Evolutionary conservation across 2,797 vertebrate species (phyloP).

Genomic region (Borostomias antarcticus): DNA sequence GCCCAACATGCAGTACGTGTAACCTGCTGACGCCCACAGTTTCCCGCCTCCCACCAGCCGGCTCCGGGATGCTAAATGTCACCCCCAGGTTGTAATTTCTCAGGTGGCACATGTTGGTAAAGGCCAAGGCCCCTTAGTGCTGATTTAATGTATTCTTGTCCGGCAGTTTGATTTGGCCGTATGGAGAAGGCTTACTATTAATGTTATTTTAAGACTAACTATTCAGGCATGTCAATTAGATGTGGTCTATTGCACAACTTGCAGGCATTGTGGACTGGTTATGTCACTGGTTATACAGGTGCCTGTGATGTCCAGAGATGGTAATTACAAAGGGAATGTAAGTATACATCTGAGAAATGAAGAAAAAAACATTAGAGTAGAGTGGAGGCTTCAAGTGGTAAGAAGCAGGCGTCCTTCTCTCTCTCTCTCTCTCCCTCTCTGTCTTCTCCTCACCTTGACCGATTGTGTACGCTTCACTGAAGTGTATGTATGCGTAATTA

Average conservation of each 20-base stretch:
- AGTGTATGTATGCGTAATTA: neutral
- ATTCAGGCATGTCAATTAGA: conserved; percentile 22
- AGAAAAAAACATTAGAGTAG: neutral
- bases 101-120: conserved; percentile 48
- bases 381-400: conserved; percentile 7
- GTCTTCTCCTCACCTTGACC: conserved; percentile 35
- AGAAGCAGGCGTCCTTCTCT: conserved; percentile 7
- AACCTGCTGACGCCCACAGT: conserved; percentile 71
- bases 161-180: conserved; percentile 20
- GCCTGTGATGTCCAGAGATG: conserved; percentile 4
- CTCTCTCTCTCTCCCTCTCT: conserved; percentile 20
- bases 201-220: conserved; percentile 31
- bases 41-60: conserved; percentile 50
- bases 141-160: conserved; percentile 41
- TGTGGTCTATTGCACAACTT: conserved; percentile 7
- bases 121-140: conserved; percentile 40
- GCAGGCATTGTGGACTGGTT: conserved; percentile 11
- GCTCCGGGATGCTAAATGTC: conserved; percentile 62
- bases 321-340: neutral
- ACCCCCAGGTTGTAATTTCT: conserved; percentile 58
- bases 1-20: conserved; percentile 59
- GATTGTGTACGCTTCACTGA: neutral
- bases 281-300: neutral
- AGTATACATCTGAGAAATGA: neutral
- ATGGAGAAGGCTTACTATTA: neutral